Base-by-base conservation (phyloP, 2,888 invertebrate species). In the Colletes collaris region DNA sequence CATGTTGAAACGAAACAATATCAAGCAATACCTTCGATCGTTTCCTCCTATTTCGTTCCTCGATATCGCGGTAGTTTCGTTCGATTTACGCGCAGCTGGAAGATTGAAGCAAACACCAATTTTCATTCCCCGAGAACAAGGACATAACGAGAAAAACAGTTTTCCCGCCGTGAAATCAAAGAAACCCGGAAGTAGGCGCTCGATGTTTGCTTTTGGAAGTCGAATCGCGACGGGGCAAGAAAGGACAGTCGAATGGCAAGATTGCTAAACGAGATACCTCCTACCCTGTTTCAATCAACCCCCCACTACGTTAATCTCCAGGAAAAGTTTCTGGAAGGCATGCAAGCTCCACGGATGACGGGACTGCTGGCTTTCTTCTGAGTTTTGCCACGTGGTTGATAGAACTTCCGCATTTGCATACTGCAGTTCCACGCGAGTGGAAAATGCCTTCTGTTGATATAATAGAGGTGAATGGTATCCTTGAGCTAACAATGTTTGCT, bases 251-350 rank as follows among this genome's bases (percentile, higher is more conserved):
- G 80, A 85, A 86, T 82, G 83, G 77, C 77, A 76, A 85, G 85
- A 85, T 86, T 86, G 78, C 80, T 65, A 76, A 86, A 85, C 83
- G 86, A 86, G 85, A 85, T 87, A 82, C 82, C 81, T 82, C 82
- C 81, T 83, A 86, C 86, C 83, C 85, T 81, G 74, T 87, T 87
- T 86, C 87, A 87, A 87, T 87, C 86, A 83, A 81, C 82, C 79
- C 75, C 78, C 53, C 74, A 60, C 64, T 27, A 27, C 68, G 75
- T 35, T 68, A 76, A 74, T 67, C 71, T 70, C 62, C 46, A 49
- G 69, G 64, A 69, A 74, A 83, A 86, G 72, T 86, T 86, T 75
- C 59, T 19, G 63, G 64, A 56, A 82, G 70, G 72, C 72, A 64
- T 70, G 60, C 68, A 49, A 60, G 64, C 56, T 16, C n/a, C 27